Conservation (phyloP, 2,113 vertebrate species). For the Todiramphus chloris region DNA sequence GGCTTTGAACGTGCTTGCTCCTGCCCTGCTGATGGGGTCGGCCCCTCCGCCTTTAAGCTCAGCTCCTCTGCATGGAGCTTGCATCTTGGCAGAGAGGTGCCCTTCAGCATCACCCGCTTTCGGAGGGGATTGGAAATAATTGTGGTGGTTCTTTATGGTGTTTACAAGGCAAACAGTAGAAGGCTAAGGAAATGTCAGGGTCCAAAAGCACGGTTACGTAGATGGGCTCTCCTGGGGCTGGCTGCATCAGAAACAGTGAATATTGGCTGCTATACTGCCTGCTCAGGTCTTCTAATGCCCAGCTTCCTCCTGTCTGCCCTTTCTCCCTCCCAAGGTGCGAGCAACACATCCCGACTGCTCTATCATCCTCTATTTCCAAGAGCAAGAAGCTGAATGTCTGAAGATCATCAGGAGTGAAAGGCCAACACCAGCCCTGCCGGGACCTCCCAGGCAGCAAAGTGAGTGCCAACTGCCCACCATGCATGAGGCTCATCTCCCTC, state of each 20-base stretch:
- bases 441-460: not conserved
- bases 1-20: not conserved
- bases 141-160: not conserved
- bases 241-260: not conserved
- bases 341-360: constrained; percentile 42
- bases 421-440: accelerated
- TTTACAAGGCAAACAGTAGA: not conserved
- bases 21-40: not conserved
- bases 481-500: accelerated
- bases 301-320: not conserved
- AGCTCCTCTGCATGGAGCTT: not conserved
- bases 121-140: not conserved
- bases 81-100: not conserved
- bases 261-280: not conserved
- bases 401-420: not conserved
- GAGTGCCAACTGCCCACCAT: accelerated
- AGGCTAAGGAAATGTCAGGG: not conserved
- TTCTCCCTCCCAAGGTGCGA: not conserved
- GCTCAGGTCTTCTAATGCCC: not conserved
- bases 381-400: constrained; percentile 17
- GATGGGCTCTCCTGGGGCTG: not conserved
- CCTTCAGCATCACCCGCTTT: not conserved
- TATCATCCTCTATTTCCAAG: not conserved
- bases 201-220: not conserved
- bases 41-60: not conserved